phyloP scores from a whole-genome alignment of 2,797 vertebrate genomes.

The Falco novaeseelandiae region DNA sequence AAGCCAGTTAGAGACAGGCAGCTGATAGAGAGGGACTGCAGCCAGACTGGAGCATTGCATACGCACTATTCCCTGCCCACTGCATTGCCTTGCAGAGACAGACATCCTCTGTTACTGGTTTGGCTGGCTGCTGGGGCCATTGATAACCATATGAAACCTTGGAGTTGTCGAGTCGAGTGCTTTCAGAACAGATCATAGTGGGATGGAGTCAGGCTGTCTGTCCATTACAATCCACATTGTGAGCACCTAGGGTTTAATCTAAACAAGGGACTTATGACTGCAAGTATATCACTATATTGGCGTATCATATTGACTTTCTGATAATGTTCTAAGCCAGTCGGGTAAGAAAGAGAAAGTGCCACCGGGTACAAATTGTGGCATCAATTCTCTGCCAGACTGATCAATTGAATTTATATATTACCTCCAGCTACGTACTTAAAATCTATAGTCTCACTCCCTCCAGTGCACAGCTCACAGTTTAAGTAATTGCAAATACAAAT shows the following conservation, averaged over 20 bases:
- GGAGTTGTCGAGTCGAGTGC: constrained; percentile 65
- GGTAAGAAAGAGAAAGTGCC: constrained; percentile 81
- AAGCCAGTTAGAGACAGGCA: constrained; percentile 64
- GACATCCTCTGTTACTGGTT: constrained; percentile 74
- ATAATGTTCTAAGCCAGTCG: constrained; percentile 82
- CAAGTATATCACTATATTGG: constrained; percentile 80
- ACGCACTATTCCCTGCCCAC: constrained; percentile 22
- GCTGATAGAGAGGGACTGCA: constrained; percentile 66
- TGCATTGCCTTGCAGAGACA: constrained; percentile 74
- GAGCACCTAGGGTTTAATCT: constrained; percentile 76
- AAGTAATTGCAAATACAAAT: constrained; percentile 79
- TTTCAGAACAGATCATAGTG: constrained; percentile 56
- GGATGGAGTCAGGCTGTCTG: constrained; percentile 87
- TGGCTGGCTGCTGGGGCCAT: constrained; percentile 77
- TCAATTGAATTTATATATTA: constrained; percentile 86
- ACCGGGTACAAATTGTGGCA: constrained; percentile 82
- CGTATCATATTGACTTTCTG: constrained; percentile 83
- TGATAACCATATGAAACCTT: constrained; percentile 74
- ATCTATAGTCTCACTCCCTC: constrained; percentile 79
- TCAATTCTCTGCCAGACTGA: constrained; percentile 84
- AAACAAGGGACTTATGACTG: constrained; percentile 71
- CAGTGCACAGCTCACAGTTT: constrained; percentile 66
- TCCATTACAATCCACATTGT: constrained; percentile 68
- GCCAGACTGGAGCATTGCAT: constrained; percentile 46
- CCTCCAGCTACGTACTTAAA: constrained; percentile 79